Evolutionary conservation across 2,113 vertebrate species (phyloP).

Genomic region (Thamnaconus septentrionalis): DNA sequence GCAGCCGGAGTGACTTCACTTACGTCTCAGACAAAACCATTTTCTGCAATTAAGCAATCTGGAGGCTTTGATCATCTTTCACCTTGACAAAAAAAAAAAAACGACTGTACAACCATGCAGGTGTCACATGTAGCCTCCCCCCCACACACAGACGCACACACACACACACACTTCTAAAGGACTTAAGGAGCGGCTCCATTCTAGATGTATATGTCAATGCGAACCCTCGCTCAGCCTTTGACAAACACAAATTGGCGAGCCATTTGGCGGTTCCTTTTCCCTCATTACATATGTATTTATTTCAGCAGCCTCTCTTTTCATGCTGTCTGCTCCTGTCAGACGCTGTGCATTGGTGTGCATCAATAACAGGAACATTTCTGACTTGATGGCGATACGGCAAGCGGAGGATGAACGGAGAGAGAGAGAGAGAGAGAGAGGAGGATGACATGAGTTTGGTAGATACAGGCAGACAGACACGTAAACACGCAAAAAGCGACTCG

Average conservation of each 20-base stretch:
- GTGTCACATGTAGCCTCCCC: slow-evolving; percentile 34
- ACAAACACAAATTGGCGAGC: slow-evolving; percentile 68
- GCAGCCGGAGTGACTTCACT: slow-evolving; percentile 32
- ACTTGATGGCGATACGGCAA: slow-evolving; percentile 53
- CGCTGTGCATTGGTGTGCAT: slow-evolving; percentile 59
- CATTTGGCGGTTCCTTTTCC: slow-evolving; percentile 53
- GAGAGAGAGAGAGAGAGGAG: slow-evolving; percentile 1
- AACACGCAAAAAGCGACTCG: too few species aligned
- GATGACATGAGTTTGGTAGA: not conserved
- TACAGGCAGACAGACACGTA: too few species aligned
- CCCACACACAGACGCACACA: too few species aligned
- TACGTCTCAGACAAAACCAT: slow-evolving; percentile 42
- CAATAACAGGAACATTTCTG: slow-evolving; percentile 63
- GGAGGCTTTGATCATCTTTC: slow-evolving; percentile 32
- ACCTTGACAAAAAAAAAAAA: too few species aligned
- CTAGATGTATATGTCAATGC: slow-evolving; percentile 67
- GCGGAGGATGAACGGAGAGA: slow-evolving; percentile 14
- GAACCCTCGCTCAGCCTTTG: slow-evolving; percentile 51
- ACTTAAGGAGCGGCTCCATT: slow-evolving; percentile 62
- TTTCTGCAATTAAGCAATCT: slow-evolving; percentile 55
- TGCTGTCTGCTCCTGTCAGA: slow-evolving; percentile 63
- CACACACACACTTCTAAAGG: slow-evolving; percentile 35
- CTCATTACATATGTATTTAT: slow-evolving; percentile 71
- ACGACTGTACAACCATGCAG: slow-evolving; percentile 15
- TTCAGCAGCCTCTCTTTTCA: slow-evolving; percentile 69